Evolutionary conservation across 2,797 vertebrate species (phyloP).

Genomic region (Sebastes flavidus): DNA sequence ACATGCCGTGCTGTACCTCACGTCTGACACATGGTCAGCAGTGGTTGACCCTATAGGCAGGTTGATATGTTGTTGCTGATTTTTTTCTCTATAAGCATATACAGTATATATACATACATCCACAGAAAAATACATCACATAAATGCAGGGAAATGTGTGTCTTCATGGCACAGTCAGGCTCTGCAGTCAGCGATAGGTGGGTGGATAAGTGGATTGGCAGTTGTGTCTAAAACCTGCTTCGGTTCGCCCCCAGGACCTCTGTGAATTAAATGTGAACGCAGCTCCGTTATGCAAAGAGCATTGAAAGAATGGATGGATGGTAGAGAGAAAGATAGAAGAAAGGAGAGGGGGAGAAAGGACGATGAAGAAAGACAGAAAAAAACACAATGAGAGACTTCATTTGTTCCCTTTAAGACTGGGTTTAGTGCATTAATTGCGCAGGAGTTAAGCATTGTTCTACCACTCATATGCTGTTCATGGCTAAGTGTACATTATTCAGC

Average conservation of each 20-base stretch:
- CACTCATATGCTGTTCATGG: slow-evolving; percentile 30
- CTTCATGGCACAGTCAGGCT: slow-evolving; percentile 65
- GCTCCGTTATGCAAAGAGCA: slow-evolving; percentile 58
- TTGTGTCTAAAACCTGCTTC: slow-evolving; percentile 78
- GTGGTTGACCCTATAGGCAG: background rate
- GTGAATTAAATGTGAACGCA: slow-evolving; percentile 76
- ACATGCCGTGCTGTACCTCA: background rate
- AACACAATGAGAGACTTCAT: slow-evolving; percentile 42
- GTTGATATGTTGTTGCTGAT: slow-evolving; percentile 2
- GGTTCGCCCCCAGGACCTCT: slow-evolving; percentile 76
- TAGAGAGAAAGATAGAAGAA: slow-evolving; percentile 25
- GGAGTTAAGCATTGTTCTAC: slow-evolving; percentile 42
- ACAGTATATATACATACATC: slow-evolving; percentile 22
- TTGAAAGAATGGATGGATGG: slow-evolving; percentile 43
- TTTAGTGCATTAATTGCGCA: slow-evolving; percentile 52
- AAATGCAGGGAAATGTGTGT: slow-evolving; percentile 54
- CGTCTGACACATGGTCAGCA: slow-evolving; percentile 15
- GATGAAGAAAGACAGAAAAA: slow-evolving; percentile 20
- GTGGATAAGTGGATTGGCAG: slow-evolving; percentile 81
- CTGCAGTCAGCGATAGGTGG: slow-evolving; percentile 74
- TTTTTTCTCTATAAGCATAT: background rate
- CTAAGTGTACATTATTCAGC: slow-evolving; percentile 60
- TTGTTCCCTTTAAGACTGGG: slow-evolving; percentile 47
- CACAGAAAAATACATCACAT: slow-evolving; percentile 26
- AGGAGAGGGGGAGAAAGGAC: slow-evolving; percentile 2